These are phyloP conservation scores for Lepus americanus DNA, from an alignment of 2,113 vertebrate species.

Conservation along the genomic window DNA sequence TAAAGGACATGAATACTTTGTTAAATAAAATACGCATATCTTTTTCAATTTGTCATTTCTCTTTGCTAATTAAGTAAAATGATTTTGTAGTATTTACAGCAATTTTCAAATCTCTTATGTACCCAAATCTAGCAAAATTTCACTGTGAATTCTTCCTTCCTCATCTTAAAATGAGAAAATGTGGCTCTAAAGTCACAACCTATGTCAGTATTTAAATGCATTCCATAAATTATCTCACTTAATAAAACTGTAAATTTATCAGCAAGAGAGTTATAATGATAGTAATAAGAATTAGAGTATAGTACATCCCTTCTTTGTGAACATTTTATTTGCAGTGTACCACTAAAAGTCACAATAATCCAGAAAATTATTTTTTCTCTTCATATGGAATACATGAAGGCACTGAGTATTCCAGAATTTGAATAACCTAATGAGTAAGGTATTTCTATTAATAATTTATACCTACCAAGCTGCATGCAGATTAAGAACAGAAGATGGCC, in stretches of 20 bases:
- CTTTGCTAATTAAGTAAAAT: neutral
- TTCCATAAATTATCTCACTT: neutral
- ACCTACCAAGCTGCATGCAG: neutral
- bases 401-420: neutral
- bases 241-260: neutral
- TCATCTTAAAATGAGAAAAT: neutral
- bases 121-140: neutral
- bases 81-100: slow-evolving; percentile 18
- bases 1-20: neutral
- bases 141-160: neutral
- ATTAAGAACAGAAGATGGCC: no score
- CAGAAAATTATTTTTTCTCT: neutral
- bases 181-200: neutral
- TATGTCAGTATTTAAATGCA: neutral
- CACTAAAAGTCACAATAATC: neutral
- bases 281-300: neutral
- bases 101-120: neutral
- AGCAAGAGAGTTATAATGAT: neutral
- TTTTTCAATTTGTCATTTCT: neutral
- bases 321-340: neutral
- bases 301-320: neutral
- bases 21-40: neutral
- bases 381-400: neutral
- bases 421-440: neutral
- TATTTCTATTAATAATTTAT: neutral